Conservation (phyloP, 2,888 invertebrate genomes). For the Coecobrya sp. region DNA sequence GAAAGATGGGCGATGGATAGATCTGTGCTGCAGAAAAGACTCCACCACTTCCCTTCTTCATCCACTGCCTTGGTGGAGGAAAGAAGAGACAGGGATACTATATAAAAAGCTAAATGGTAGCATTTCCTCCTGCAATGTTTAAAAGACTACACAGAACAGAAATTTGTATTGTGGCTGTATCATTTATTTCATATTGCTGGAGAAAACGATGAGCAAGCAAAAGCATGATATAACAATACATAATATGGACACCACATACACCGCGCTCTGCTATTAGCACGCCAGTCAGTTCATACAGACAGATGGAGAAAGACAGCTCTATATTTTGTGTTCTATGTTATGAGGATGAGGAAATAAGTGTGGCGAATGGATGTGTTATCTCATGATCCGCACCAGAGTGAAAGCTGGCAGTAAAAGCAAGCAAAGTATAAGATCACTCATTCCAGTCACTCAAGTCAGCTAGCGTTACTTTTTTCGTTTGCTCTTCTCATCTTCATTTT, state of each 20-base stretch:
- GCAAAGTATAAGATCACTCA: background rate
- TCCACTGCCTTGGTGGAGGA: background rate
- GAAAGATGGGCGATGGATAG: conserved; percentile 13
- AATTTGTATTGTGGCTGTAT: conserved; percentile 49
- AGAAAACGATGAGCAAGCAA: background rate
- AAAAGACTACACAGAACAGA: background rate
- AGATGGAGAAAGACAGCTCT: conserved; percentile 31
- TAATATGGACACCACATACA: background rate
- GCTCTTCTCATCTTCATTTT: conserved; percentile 11
- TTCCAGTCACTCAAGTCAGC: background rate
- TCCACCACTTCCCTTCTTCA: background rate
- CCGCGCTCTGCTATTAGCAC: background rate
- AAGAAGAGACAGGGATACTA: conserved; percentile 13
- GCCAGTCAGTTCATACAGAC: background rate
- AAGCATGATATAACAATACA: background rate
- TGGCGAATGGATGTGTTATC: conserved; percentile 8
- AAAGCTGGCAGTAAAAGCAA: conserved; percentile 17
- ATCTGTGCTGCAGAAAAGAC: conserved; percentile 5
- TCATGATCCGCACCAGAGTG: conserved; percentile 43
- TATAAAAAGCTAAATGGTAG: conserved; percentile 27
- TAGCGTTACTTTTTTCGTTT: conserved; percentile 9
- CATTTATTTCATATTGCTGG: background rate
- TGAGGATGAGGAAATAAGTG: background rate
- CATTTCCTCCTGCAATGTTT: background rate
- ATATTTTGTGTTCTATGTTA: conserved; percentile 10